Percentiles rank a stretch among this genome's conserved stretches.
Evolutionary conservation across 2,888 invertebrate species (phyloP).

Genomic region (Cantharis lateralis): DNA sequence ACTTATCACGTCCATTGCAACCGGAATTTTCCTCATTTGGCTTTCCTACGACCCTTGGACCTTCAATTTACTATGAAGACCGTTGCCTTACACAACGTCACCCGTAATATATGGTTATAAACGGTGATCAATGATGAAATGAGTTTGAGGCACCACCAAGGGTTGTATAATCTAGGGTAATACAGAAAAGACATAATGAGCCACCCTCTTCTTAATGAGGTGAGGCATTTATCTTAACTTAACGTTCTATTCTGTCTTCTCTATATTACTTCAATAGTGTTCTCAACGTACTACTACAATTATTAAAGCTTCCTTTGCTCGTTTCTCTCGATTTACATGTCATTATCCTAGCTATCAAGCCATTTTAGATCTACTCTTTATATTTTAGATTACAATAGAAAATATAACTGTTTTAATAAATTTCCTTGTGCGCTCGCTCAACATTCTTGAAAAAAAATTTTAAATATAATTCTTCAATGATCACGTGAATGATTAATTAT

Average conservation of each 20-base stretch:
- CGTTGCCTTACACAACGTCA: constrained; percentile 23
- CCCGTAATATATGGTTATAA: constrained; percentile 36
- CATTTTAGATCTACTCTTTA: constrained; percentile 16
- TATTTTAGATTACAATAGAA: constrained; percentile 14
- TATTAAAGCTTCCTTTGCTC: constrained; percentile 26
- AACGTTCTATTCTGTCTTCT: constrained; percentile 26
- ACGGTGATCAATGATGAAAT: constrained; percentile 35
- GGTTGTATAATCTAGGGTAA: constrained; percentile 36
- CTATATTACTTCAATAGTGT: constrained; percentile 30
- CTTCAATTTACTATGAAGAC: constrained; percentile 29
- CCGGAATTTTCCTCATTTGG: constrained; percentile 39
- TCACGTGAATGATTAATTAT: not conserved
- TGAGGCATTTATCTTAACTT: constrained; percentile 28
- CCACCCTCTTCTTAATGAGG: constrained; percentile 34
- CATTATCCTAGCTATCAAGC: constrained; percentile 26
- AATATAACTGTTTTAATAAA: constrained; percentile 1
- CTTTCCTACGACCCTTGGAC: constrained; percentile 28
- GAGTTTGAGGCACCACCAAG: constrained; percentile 20
- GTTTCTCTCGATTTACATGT: constrained; percentile 30
- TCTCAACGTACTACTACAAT: constrained; percentile 26
- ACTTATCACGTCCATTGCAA: constrained; percentile 44
- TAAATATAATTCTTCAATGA: not conserved
- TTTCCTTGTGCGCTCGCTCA: not conserved
- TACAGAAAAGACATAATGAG: constrained; percentile 39
- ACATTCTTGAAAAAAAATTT: not conserved